A percentile compares a stretch with the other conserved stretches of the same genome.
phyloP scores from a whole-genome alignment of 2,113 vertebrate species.

The Plecturocebus donacophilus region DNA sequence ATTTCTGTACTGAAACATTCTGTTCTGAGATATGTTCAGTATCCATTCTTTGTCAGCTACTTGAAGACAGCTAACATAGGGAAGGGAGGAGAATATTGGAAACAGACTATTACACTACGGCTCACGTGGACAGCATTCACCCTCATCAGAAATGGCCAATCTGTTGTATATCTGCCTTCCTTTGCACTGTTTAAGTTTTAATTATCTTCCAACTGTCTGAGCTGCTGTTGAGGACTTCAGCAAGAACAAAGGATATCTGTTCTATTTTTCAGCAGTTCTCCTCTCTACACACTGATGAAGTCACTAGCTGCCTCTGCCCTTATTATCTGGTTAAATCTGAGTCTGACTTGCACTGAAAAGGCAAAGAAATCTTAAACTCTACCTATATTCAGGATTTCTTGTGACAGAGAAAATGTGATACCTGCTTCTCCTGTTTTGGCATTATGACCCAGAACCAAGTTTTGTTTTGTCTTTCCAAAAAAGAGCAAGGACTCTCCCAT shows the following conservation, averaged over 20 bases:
- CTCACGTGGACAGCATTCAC: slow-evolving; percentile 34
- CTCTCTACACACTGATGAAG: slow-evolving; percentile 35
- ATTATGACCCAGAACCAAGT: slow-evolving; percentile 17
- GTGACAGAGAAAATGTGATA: slow-evolving; percentile 30
- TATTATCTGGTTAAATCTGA: slow-evolving; percentile 65
- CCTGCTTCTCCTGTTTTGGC: background rate
- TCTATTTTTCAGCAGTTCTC: background rate
- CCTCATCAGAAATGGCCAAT: slow-evolving; percentile 57
- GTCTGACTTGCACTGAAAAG: slow-evolving; percentile 31
- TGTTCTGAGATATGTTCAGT: slow-evolving; percentile 30
- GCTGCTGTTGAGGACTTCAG: slow-evolving; percentile 54
- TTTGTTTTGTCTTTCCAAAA: slow-evolving; percentile 28
- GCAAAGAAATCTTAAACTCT: background rate
- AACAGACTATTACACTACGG: background rate
- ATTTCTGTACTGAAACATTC: slow-evolving; percentile 32
- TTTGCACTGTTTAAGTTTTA: slow-evolving; percentile 72
- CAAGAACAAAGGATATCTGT: slow-evolving; percentile 58
- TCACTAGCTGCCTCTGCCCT: slow-evolving; percentile 41
- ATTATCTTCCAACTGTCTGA: slow-evolving; percentile 77
- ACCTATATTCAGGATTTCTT: slow-evolving; percentile 41
- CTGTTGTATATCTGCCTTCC: slow-evolving; percentile 69
- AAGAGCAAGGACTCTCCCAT: background rate
- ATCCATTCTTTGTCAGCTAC: background rate
- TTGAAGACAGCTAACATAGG: slow-evolving; percentile 14
- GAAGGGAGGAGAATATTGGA: background rate